Evolutionary conservation across 2,113 vertebrate genomes (phyloP), one percentile per base, ranked within the genome.

Genomic region (Phylloscopus whistleri): DNA sequence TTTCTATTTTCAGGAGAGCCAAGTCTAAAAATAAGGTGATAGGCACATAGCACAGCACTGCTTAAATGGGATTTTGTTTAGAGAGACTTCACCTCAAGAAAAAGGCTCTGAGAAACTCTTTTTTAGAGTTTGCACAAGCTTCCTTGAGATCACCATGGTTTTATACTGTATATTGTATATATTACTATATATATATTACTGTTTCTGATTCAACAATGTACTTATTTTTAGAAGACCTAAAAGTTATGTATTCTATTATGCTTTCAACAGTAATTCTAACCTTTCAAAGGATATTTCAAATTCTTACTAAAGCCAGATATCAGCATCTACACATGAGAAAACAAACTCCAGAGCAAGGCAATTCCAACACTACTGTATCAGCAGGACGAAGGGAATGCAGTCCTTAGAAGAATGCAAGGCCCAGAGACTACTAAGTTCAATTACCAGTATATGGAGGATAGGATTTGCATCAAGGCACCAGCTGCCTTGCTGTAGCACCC

Each of bases 11-110:
- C 84, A 87, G 76, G 37, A 91, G 48, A 89, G 67, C 7, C 26
- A 35, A 93, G 51, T 82, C 77, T 90, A 95, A 97, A 97, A 87
- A 85, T 95, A 92, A 94, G 67, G 60, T 74, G 83, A 96, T 46
- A 5, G 10, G 82, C 93, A 97, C 66, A 56, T 31, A 96, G 80
- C 72, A 92, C 12, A 46, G 70, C 78, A 81, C 14, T 79, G 12
- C 67, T 72, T 82, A 70, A 67, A 87, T 31, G 37, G 17, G 30
- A 76, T 82, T 95, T 82, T 74, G 67, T 95, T 90, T 69, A 64
- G 46, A 35, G 53, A 94, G 66, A 27, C 24, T 46, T 16, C 27
- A 59, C 75, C 55, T 91, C 70, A 88, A 60, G 35, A 68, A 49
- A 78, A 63, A 66, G 41, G 63, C 75, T 90, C 56, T 35, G 18